Base-by-base conservation (phyloP, 2,113 vertebrate genomes). In the Symphodus melops region DNA sequence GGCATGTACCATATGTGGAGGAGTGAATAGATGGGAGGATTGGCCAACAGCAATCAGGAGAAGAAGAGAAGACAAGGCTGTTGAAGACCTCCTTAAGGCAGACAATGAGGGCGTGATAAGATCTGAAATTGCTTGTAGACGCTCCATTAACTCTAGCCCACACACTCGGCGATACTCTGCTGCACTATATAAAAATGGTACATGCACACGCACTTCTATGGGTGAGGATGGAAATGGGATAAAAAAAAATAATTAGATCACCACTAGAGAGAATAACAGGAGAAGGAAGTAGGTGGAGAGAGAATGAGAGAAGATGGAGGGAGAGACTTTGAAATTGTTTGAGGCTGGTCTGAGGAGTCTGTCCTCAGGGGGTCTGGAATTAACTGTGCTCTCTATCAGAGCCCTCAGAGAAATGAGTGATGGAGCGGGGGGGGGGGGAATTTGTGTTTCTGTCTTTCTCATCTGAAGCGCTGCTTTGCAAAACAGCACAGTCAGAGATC, bases 91-190 rank as follows among this genome's bases (percentile, higher is more conserved):
- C 82, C 84, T 87, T 86, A 85, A 81, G 57, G 71, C 82, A 86
- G 82, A 89, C 87, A 92, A 86, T 88, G 87, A 88, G 68, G 69
- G 66, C 71, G 79, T 79, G 91, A 92, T 90, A 88, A 72, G 77
- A 89, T 92, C 83, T 85, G 76, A 91, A 92, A 92, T 92, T 90
- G 86, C 89, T 88, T 92, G 83, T 89, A 82, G 82, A 88, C 68
- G 84, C 90, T 91, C 71, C 79, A 86, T 80, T 91, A 90, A 79
- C 85, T 88, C 79, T 68, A 74, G 68, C 74, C 77, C 85, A 87
- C 82, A 90, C 82, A 79, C 66, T 68, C 9, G 41, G 57, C 63
- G 73, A 79, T 73, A 41, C 52, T 72, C n/a, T 71, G 72, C 79
- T 81, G 74, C 70, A 86, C 52, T 56, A 61, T 42, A 59, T 53